Conservation (phyloP, 2,797 vertebrate genomes). For the Vultur gryphus region DNA sequence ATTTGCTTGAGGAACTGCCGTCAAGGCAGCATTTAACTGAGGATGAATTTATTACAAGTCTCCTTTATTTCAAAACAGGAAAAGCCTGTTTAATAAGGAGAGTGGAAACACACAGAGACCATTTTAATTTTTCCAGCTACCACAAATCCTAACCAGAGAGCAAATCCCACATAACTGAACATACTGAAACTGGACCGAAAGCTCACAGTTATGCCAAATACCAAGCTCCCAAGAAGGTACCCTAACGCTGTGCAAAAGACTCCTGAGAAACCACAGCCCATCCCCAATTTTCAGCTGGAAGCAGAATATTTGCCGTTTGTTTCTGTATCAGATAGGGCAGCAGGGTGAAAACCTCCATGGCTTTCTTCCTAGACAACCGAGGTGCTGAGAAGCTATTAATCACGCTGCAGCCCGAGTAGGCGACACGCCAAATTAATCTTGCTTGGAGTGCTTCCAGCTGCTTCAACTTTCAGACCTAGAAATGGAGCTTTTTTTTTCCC, state of each 20-base stretch:
- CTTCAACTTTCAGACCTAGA: background rate
- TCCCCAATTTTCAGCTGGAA: background rate
- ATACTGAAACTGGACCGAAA: rapidly evolving
- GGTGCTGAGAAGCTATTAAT: background rate
- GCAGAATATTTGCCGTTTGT: background rate
- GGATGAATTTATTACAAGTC: background rate
- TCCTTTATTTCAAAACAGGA: constrained; percentile 43
- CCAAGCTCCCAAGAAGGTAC: background rate
- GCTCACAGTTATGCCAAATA: background rate
- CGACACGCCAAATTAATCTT: background rate
- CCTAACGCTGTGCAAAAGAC: rapidly evolving
- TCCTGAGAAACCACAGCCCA: background rate
- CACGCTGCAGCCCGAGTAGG: rapidly evolving
- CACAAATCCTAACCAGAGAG: background rate
- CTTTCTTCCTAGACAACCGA: background rate
- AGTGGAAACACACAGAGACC: constrained; percentile 1
- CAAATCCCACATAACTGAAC: constrained; percentile 27
- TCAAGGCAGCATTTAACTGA: constrained; percentile 22
- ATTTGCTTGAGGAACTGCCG: constrained; percentile 1
- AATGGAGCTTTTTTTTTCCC: background rate
- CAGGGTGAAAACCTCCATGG: background rate
- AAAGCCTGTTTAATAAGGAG: constrained; percentile 39
- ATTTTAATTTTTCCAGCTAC: background rate
- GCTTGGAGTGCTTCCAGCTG: background rate
- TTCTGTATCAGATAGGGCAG: background rate